Base-by-base conservation (phyloP, 2,888 invertebrate species). In the Andrena praecox region DNA sequence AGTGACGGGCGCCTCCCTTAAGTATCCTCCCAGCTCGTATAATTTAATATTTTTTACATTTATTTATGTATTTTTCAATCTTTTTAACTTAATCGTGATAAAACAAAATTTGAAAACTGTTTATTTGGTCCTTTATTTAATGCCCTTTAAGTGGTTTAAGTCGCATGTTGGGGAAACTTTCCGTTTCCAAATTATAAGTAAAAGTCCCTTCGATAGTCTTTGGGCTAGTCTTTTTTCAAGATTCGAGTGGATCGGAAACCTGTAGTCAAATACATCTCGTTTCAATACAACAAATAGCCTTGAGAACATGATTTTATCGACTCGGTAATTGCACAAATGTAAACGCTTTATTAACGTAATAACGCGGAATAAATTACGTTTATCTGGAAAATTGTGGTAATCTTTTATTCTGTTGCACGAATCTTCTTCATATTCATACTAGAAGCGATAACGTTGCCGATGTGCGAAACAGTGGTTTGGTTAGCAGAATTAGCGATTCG, bases 401-500 rank as follows among this genome's bases (percentile, higher is more conserved):
- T n/a, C 10, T 7, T 50, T 6, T 7, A 24, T 50, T 27, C 8
- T 24, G 27, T 20, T 42, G 6, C 6, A 50, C 12, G 48, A 27
- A 66, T 50, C 54, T 42, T 3, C 12, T 42, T 2, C 35, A 42
- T 42, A 42, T 42, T 12, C 12, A 42, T 12, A 42, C 12, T 42
- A 42, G 42, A 10, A 48, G 42, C 16, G 50, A 67, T 10, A 52
- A 52, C 0, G 42, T 42, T 12, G 20, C 4, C 29, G 20, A 31
- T 5, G 20, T 12, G 35, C 29, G 16, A 60, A 31, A 31, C 8
- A 20, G 10, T 6, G 33, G 10, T 35, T 35, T 27, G 20, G n/a
- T 52, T 50, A 67, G 16, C 67, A n/a, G n/a, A 50, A 67, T 52
- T 67, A 67, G n/a, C 42, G 64, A 24, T 42, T 64, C 48, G 29